A percentile compares a stretch with the other conserved stretches of the same genome.
Evolutionary conservation across 2,113 vertebrate species (phyloP).

Genomic region (Psittacula cyanocephala): DNA sequence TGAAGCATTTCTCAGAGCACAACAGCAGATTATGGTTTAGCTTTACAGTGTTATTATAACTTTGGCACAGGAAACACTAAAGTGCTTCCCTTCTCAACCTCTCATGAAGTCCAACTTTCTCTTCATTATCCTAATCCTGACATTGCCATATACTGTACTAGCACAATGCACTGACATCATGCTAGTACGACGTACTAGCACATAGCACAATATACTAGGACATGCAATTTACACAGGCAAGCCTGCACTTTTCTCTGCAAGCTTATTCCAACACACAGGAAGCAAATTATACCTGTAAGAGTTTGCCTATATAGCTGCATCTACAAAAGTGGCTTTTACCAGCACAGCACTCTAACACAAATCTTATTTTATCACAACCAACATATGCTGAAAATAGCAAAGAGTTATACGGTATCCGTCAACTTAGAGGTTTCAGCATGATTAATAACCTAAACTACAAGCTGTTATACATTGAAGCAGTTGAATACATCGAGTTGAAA

Average conservation of each 20-base stretch:
- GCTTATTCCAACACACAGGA: neutral
- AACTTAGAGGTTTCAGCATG: fast-evolving
- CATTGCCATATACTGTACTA: neutral
- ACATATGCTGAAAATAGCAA: neutral
- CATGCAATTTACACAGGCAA: neutral
- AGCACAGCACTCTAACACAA: neutral
- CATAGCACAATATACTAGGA: neutral
- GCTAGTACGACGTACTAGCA: neutral
- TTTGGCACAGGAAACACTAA: neutral
- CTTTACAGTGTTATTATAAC: neutral
- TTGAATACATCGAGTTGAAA: neutral
- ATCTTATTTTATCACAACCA: neutral
- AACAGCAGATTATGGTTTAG: neutral
- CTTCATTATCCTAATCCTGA: neutral
- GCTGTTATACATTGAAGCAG: fast-evolving
- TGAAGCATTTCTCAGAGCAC: neutral
- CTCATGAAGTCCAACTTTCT: neutral
- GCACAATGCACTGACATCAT: neutral
- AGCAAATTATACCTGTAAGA: neutral
- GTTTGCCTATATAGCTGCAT: neutral
- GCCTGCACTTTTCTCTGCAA: neutral
- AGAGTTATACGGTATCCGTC: neutral
- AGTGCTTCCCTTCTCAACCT: neutral
- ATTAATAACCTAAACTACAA: neutral
- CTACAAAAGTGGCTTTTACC: neutral